Evolutionary conservation across 2,113 vertebrate species (phyloP).

Genomic region (Sinocyclocheilus anophthalmus): DNA sequence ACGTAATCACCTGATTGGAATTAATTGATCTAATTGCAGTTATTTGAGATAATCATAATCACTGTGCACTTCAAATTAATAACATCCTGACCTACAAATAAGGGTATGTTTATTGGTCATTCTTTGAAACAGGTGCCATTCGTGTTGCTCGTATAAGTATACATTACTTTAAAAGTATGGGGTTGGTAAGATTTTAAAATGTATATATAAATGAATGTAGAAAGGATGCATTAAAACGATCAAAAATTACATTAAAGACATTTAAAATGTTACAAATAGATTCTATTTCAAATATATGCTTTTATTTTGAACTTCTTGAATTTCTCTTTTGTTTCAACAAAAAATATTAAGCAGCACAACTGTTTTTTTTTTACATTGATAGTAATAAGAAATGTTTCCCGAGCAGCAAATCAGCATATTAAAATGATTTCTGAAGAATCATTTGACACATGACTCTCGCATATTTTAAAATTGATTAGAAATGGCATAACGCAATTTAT

Average conservation of each 20-base stretch:
- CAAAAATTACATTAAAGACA: neutral
- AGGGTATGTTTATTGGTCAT: neutral
- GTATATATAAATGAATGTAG: neutral
- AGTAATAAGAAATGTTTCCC: neutral
- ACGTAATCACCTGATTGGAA: neutral
- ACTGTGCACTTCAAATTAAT: neutral
- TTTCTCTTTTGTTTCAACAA: neutral
- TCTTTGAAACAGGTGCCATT: neutral
- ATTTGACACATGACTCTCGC: neutral
- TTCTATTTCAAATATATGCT: neutral
- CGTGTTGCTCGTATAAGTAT: neutral
- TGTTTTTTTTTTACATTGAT: neutral
- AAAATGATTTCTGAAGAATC: neutral
- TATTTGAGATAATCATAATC: neutral
- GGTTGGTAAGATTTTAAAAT: too few relatives aligned
- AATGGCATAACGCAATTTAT: neutral
- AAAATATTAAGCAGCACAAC: neutral
- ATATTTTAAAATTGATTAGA: neutral
- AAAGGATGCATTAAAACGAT: neutral
- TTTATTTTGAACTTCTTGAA: neutral
- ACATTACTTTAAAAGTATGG: too few relatives aligned
- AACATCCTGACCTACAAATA: neutral
- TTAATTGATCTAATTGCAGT: neutral
- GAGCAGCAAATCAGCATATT: neutral
- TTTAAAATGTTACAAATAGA: neutral